Evolutionary conservation across 2,888 invertebrate species (phyloP), one percentile per base, ranked within the genome.

Genomic region (Macaria liturata): DNA sequence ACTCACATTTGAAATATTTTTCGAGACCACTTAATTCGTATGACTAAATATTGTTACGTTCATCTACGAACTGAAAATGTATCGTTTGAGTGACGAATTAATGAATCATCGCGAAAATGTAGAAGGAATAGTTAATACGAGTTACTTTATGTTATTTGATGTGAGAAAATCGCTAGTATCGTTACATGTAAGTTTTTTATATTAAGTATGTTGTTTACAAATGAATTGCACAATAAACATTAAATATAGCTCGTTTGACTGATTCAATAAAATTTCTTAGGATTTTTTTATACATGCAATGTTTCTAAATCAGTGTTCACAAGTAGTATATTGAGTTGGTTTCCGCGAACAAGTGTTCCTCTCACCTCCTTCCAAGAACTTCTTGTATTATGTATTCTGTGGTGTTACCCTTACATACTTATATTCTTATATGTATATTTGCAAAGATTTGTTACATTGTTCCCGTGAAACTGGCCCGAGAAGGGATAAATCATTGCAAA

Each of bases 401-500:
- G n/a, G 46, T 48, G 57, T 60, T 55, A 57, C 49, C 58, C 9
- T 37, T 40, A 53, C 61, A 55, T 32, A 60, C 30, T 50, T 54
- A 65, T 62, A 62, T 20, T 20, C 20, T 1, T 20, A 20, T 20
- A 20, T 20, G 20, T 20, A 20, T 20, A 20, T 61, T 57, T 54
- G 58, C 37, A 30, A 63, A 62, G 60, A 70, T 66, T 68, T 66
- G 68, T 65, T 48, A 55, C 66, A 58, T 64, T 63, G 62, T 66
- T 65, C 40, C 51, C 44, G 34, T 49, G 71, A 69, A 72, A 63
- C 56, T 52, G 52, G 48, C 57, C 45, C 30, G 58, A 64, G 64
- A 51, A 65, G 44, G 54, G 42, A 58, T 73, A 76, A 75, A 76
- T 75, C 74, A 76, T 69, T 57, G 57, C 49, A 65, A 75, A 69